These are phyloP conservation scores for Paramormyrops kingsleyae DNA, from an alignment of 2,113 vertebrate genomes.

Conservation along the genomic window DNA sequence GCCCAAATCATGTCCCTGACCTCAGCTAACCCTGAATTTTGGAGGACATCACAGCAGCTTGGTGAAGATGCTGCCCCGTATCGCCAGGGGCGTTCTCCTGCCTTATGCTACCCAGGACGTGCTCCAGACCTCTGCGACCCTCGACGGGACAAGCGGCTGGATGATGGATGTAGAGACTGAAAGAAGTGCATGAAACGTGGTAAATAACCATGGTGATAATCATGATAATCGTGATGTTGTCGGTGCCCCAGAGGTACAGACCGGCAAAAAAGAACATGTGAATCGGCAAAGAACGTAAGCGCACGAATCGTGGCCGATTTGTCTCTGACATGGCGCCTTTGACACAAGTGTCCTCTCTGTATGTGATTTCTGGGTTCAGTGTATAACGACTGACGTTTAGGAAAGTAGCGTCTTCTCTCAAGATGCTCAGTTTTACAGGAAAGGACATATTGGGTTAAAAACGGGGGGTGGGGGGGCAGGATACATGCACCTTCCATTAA, in stretches of 20 bases:
- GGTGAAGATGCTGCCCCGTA: background rate
- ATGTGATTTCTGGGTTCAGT: background rate
- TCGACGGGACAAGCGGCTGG: background rate
- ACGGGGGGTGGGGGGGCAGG: constrained; percentile 6
- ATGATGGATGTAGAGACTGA: background rate
- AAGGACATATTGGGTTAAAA: constrained; percentile 40
- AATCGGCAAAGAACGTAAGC: background rate
- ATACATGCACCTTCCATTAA: constrained; percentile 66
- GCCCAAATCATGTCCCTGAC: background rate
- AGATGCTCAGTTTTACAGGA: constrained; percentile 31
- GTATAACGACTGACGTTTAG: constrained; percentile 17
- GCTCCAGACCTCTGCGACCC: background rate
- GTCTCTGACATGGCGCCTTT: background rate
- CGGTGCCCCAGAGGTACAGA: background rate
- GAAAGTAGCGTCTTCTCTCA: constrained; percentile 39
- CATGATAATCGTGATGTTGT: too few relatives aligned
- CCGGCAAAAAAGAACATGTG: background rate
- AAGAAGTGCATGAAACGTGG: background rate
- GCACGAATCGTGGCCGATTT: background rate
- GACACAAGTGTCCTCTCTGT: background rate
- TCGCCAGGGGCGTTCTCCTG: background rate
- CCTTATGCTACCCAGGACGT: background rate
- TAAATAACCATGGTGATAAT: background rate
- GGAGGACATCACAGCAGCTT: background rate
- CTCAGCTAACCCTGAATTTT: background rate